phyloP scores from a whole-genome alignment of 2,797 vertebrate genomes.

The Lithobates sylvaticus region DNA sequence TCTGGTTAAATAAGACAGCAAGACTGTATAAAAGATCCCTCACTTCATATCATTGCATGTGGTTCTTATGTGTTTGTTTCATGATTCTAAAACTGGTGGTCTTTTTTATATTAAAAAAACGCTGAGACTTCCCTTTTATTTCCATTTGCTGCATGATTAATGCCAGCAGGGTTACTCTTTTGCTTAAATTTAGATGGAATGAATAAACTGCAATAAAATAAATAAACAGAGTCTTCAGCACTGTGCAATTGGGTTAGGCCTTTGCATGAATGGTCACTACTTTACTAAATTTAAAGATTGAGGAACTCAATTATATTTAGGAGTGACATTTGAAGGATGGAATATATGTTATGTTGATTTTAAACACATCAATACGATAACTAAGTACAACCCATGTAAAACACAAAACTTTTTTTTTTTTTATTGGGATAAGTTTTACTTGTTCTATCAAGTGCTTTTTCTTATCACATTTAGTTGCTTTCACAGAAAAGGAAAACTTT shows the following conservation, averaged over 20 bases:
- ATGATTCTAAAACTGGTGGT: neutral
- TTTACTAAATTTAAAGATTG: neutral
- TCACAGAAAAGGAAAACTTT: slow-evolving; percentile 63
- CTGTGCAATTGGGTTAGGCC: neutral
- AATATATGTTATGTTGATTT: neutral
- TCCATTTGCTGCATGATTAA: neutral
- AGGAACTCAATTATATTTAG: neutral
- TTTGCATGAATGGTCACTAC: neutral
- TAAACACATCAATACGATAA: neutral
- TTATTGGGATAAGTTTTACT: neutral
- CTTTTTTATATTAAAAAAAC: neutral
- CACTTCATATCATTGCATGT: neutral
- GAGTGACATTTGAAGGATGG: neutral
- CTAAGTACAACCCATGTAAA: neutral
- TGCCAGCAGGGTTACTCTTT: neutral
- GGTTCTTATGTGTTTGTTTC: neutral
- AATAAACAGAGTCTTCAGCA: neutral
- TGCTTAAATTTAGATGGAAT: neutral
- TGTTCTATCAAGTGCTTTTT: neutral
- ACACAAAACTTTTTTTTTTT: too few relatives aligned
- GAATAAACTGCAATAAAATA: neutral
- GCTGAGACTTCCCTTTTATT: neutral
- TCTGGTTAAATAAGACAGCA: neutral
- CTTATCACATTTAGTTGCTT: slow-evolving; percentile 7
- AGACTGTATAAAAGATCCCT: neutral